A percentile compares a stretch with the other conserved stretches of the same genome.
Evolutionary conservation across 2,797 vertebrate species (phyloP).

Genomic region (Gymnothorax reevesii): DNA sequence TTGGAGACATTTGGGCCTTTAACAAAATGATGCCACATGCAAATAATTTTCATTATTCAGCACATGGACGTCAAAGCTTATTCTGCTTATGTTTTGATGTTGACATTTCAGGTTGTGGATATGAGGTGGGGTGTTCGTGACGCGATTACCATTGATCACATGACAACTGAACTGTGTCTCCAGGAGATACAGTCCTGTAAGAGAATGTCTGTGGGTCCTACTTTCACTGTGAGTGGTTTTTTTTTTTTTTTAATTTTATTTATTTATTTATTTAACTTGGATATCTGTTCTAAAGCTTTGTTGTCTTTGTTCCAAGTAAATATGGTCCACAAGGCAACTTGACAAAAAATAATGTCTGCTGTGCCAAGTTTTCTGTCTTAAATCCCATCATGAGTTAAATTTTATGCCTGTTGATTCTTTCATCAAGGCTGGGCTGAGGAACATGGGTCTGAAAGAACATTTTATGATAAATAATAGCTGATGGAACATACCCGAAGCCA

Average conservation of each 20-base stretch:
- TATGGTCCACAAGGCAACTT: background rate
- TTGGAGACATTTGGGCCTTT: background rate
- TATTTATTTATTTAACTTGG: too few species aligned
- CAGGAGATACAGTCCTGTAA: slow-evolving; percentile 73
- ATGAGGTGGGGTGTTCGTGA: slow-evolving; percentile 73
- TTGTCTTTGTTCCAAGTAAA: background rate
- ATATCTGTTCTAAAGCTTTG: background rate
- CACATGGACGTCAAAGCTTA: background rate
- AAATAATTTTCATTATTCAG: background rate
- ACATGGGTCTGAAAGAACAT: too few species aligned
- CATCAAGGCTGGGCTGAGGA: too few species aligned
- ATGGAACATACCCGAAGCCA: too few species aligned
- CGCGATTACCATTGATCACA: slow-evolving; percentile 57
- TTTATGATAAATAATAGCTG: too few species aligned
- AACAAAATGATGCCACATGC: background rate
- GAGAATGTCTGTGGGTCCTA: slow-evolving; percentile 70
- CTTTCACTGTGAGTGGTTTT: slow-evolving; percentile 72
- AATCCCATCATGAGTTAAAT: background rate
- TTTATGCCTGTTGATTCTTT: background rate
- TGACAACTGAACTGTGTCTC: slow-evolving; percentile 69
- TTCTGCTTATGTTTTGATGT: slow-evolving; percentile 14
- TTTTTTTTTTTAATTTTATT: too few species aligned
- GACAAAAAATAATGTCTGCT: background rate
- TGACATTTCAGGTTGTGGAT: slow-evolving; percentile 64
- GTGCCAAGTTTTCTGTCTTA: background rate